A percentile compares a stretch with the other conserved stretches of the same genome.
Evolutionary conservation across 2,113 vertebrate genomes (phyloP).

Genomic region (Neotoma lepida): DNA sequence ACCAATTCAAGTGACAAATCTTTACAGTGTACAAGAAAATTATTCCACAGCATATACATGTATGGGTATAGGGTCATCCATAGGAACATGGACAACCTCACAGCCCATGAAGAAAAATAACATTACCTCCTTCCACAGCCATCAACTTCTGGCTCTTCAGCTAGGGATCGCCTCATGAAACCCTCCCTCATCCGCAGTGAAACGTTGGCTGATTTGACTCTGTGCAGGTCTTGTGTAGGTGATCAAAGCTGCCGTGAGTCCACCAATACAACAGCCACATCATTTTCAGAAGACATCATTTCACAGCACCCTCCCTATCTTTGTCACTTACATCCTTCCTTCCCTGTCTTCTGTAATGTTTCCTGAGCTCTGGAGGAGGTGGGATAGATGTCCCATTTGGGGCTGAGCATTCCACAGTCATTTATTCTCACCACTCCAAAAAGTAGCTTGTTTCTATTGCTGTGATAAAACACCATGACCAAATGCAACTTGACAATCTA

Average conservation of each 20-base stretch:
- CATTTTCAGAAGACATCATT: background rate
- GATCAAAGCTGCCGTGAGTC: background rate
- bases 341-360: background rate
- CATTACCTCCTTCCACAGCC: background rate
- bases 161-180: background rate
- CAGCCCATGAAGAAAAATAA: background rate
- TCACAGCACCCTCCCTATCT: background rate
- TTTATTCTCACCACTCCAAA: background rate
- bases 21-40: too few species aligned
- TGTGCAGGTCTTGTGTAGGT: background rate
- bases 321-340: background rate
- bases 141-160: background rate
- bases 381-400: background rate
- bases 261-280: background rate
- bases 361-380: background rate
- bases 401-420: background rate
- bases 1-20: too few species aligned
- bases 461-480: background rate
- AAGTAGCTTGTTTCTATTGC: background rate
- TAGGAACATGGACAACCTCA: background rate
- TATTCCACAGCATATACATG: too few species aligned
- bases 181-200: background rate
- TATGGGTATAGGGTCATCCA: background rate
- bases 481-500: background rate
- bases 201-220: background rate